phyloP scores from a whole-genome alignment of 2,113 vertebrate genomes.

The Echinops telfairi region DNA sequence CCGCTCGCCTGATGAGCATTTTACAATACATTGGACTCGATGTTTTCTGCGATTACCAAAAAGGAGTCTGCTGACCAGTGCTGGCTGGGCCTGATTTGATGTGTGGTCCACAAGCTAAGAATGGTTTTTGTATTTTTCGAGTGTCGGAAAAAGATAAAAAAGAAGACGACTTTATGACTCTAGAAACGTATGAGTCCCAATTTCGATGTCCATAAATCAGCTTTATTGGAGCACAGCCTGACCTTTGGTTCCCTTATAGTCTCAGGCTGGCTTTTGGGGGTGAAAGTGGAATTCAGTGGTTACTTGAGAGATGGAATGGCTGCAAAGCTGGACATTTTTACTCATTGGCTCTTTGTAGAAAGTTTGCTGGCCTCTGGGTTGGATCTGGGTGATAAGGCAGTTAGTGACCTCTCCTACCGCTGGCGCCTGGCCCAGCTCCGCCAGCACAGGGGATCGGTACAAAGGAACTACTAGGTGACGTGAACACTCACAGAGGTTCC shows the following conservation, averaged over 20 bases:
- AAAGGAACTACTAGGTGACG: neutral
- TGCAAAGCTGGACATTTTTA: too few species aligned
- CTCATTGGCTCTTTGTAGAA: neutral
- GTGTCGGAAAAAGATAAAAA: neutral
- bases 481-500: neutral
- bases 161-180: neutral
- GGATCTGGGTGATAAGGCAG: too few species aligned
- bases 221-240: neutral
- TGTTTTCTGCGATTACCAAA: neutral
- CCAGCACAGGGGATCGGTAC: too few species aligned
- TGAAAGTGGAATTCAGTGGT: neutral
- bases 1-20: neutral
- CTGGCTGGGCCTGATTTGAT: neutral
- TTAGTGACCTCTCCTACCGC: too few species aligned
- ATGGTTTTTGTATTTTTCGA: neutral
- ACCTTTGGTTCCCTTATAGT: neutral
- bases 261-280: neutral
- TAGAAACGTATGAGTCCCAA: neutral
- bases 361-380: neutral
- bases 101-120: neutral
- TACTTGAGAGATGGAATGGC: neutral
- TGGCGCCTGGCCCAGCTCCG: too few species aligned
- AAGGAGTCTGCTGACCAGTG: neutral
- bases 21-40: neutral
- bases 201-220: neutral